Base-by-base conservation (phyloP, 2,797 vertebrate species). In the Iguana delicatissima region DNA sequence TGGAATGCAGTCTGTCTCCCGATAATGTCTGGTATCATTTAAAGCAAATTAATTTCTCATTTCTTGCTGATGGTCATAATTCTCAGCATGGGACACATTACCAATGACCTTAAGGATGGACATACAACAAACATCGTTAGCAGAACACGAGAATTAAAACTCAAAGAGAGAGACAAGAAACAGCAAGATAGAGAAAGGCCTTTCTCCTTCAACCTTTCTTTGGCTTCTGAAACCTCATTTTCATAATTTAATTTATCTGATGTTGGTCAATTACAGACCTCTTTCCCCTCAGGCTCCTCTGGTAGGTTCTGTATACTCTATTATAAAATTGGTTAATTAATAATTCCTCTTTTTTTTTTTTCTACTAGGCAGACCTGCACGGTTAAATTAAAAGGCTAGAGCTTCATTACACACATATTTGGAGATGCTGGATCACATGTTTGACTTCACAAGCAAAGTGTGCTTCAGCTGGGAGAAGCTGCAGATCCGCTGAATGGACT, bases 1-100 rank as follows among this genome's bases (percentile, higher is more conserved):
- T 96, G 93, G 73, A 91, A 91, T 85, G 86, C 84, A 94, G 85
- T 72, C 92, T 92, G 82, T 77, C 94, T 96, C 95, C 87, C 92
- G 95, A 93, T 96, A 96, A 96, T 97, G 95, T 94, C 93, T 87
- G 92, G 84, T 92, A 94, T 95, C 95, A 96, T 97, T 97, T 97
- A 97, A 97, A 97, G 96, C 92, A 93, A 96, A 97, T 97, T 97
- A 97, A 97, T 96, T 97, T 96, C 96, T 96, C 97, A 97, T 97
- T 97, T 97, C 95, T 94, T 94, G 95, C 95, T 96, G 95, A 90
- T 95, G 93, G 92, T 96, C 95, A 95, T 96, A 97, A 97, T 96
- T 96, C 94, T 96, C 95, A 96, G 94, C 91, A 59, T 95, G 96
- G 96, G 93, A 96, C 94, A 88, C 92, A 94, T 95, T 95, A 92